Percentiles rank a stretch among this genome's conserved stretches.
Conservation (phyloP, 2,888 invertebrate species). For the Hirtodrosophila duncani region DNA sequence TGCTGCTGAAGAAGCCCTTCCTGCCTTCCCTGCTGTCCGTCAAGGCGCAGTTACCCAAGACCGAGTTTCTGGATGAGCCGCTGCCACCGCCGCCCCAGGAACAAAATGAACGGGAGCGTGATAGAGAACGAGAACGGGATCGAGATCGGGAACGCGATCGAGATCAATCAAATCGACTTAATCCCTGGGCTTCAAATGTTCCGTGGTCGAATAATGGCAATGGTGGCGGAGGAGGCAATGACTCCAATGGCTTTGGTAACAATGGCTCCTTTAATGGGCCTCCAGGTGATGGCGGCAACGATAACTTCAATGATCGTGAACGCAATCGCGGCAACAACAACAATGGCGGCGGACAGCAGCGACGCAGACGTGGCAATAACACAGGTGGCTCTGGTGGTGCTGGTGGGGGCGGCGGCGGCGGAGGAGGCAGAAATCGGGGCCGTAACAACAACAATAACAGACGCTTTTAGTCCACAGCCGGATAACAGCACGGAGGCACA, state of each 20-base stretch:
- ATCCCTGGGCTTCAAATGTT: conserved; percentile 59
- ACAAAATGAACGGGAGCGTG: conserved; percentile 41
- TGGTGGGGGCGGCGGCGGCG: conserved; percentile 30
- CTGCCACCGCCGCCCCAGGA: conserved; percentile 51
- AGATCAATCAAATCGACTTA: conserved; percentile 44
- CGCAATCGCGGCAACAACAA: conserved; percentile 40
- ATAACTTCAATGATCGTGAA: conserved; percentile 50
- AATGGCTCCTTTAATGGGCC: no score
- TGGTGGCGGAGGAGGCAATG: conserved; percentile 20
- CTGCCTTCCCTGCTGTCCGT: conserved; percentile 69
- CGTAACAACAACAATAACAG: conserved; percentile 71
- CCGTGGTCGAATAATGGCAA: conserved; percentile 60
- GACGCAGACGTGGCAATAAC: conserved; percentile 59
- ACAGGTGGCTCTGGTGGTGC: conserved; percentile 22
- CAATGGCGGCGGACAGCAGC: conserved; percentile 41
- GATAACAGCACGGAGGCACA: conserved; percentile 5
- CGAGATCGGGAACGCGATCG: conserved; percentile 7
- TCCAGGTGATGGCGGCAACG: no score
- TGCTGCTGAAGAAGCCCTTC: conserved; percentile 72
- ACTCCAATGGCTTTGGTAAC: conserved; percentile 23
- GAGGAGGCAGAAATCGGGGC: conserved; percentile 49
- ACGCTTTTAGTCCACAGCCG: conserved; percentile 51
- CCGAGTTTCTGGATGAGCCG: conserved; percentile 49
- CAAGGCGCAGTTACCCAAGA: conserved; percentile 71
- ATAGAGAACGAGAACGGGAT: conserved; percentile 17